Base-by-base conservation (phyloP, 1,140 invertebrate genomes). In the Solenopsis invicta region DNA sequence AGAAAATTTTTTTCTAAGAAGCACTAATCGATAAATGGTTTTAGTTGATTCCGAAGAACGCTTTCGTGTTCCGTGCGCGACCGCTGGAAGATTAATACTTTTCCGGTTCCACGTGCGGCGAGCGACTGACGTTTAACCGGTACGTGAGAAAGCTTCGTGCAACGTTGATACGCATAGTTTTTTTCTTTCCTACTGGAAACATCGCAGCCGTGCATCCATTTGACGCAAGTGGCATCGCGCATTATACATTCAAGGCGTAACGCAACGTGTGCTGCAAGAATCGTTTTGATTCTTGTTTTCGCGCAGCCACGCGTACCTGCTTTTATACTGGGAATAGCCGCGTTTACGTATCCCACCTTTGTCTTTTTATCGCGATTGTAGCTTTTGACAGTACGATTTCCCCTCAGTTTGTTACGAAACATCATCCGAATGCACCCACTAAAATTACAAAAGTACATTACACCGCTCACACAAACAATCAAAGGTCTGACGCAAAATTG, bases 241-340 rank as follows among this genome's bases (percentile, higher is more conserved):
- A 81, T 81, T 81, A 81, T 81, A 56, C 21, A 71, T 81, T 81
- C 77, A 71, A 52, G 16, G 21, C 64, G 37, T 71, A 48, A 81
- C 34, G 64, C 64, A 56, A 81, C 34, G 64, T 54, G 13, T 52
- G 64, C 48, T 24, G 76, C 76, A 50, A 62, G 59, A 78, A 78
- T 66, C 61, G 50, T 37, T 81, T 81, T 81, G 64, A 81, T 81
- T 54, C 77, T 81, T 81, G 64, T 81, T 81, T 81, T 69, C 64
- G 48, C 21, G 64, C 77, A 81, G 48, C 41, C 62, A 56, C 64
- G 64, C 77, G 77, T 81, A 16, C 34, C 34, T 41, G 48, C 34
- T 81, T 81, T 81, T 48, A 41, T 62, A 10, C n/a, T 66, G 64
- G 13, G 2, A 69, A 81, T 71, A 71, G 16, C 48, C 34, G 48